Percentiles rank a stretch among this genome's conserved stretches.
phyloP scores from a whole-genome alignment of 2,113 vertebrate genomes.

The Galemys pyrenaicus region DNA sequence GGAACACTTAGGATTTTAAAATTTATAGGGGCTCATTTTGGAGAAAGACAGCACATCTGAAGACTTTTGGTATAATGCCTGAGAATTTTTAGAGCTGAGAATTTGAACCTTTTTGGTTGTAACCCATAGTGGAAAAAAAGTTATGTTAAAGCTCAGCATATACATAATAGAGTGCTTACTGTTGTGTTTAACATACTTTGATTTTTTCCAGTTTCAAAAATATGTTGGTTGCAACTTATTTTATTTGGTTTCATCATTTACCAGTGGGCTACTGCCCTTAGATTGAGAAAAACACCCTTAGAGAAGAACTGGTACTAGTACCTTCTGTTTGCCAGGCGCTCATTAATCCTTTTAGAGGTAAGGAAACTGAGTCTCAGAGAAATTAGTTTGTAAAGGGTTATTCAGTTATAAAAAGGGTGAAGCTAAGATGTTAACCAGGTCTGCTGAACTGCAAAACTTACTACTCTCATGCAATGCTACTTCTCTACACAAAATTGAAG shows the following conservation, averaged over 20 bases:
- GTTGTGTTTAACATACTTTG: neutral
- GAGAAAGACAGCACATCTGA: constrained; percentile 7
- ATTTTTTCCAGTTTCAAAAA: neutral
- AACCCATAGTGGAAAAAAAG: neutral
- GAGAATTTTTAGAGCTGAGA: constrained; percentile 24
- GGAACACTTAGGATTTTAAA: constrained; percentile 23
- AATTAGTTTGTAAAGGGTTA: neutral
- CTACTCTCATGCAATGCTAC: neutral
- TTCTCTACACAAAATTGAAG: neutral
- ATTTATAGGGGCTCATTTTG: neutral
- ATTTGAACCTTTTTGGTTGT: constrained; percentile 13
- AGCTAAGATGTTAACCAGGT: neutral
- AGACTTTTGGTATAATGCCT: neutral
- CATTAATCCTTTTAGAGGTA: neutral
- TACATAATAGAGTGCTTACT: neutral
- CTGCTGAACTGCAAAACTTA: neutral
- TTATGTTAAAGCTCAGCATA: neutral
- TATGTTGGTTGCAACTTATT: neutral
- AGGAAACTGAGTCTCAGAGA: neutral
- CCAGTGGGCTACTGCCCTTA: neutral
- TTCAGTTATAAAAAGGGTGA: neutral
- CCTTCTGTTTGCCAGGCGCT: constrained; percentile 2
- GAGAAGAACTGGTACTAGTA: neutral
- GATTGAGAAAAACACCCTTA: neutral
- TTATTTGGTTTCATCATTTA: neutral